phyloP scores from a whole-genome alignment of 2,797 vertebrate genomes.

The Microctenopoma lineatum region DNA sequence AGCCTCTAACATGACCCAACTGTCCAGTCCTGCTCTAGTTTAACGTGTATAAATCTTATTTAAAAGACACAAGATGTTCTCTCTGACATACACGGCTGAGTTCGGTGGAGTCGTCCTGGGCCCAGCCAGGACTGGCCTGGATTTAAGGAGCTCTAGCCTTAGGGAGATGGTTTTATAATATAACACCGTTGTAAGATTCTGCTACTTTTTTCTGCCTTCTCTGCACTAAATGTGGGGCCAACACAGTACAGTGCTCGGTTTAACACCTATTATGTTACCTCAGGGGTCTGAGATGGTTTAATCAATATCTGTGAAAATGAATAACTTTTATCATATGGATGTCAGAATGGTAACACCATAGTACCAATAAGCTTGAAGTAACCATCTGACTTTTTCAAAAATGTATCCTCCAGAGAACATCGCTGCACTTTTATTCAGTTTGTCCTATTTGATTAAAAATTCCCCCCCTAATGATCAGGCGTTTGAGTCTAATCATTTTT shows the following conservation, averaged over 20 bases:
- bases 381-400: constrained; percentile 8
- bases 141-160: neutral
- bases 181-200: neutral
- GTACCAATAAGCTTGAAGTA: constrained; percentile 4
- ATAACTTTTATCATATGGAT: constrained; percentile 18
- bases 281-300: constrained; percentile 1
- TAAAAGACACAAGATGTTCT: too few relatives aligned
- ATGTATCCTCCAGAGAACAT: constrained; percentile 5
- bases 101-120: too few relatives aligned
- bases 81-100: too few relatives aligned
- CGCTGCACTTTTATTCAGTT: constrained; percentile 20
- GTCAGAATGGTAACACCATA: constrained; percentile 20
- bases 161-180: neutral
- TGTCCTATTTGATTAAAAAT: constrained; percentile 49
- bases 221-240: neutral
- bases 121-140: too few relatives aligned
- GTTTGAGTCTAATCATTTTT: constrained; percentile 66
- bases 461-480: constrained; percentile 47
- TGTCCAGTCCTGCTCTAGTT: too few relatives aligned
- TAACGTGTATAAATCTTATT: too few relatives aligned
- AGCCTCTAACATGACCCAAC: too few relatives aligned
- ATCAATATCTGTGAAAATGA: constrained; percentile 36
- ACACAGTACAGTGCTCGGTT: neutral
- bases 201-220: neutral
- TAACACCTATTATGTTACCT: constrained; percentile 8